Evolutionary conservation across 2,113 vertebrate species (phyloP), one percentile per base, ranked within the genome.

Genomic region (Myocastor coypus): DNA sequence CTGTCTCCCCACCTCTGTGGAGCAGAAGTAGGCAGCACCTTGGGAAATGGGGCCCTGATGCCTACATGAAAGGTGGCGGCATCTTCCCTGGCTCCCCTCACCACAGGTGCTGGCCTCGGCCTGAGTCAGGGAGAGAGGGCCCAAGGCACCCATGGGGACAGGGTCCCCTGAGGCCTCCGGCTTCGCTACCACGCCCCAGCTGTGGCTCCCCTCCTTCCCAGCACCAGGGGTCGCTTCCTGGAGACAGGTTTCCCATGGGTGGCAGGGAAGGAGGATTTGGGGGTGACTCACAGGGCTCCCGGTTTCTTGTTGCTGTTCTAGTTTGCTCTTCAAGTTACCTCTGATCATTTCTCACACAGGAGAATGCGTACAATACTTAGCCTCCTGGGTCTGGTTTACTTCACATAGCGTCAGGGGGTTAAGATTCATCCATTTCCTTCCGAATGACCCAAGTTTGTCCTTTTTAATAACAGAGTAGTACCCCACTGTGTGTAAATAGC

Each of bases 41-140:
- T 1, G 20, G 3, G 20, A 24, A 22, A 7, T 20, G 37, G 69
- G 4, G 20, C n/a, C 1, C n/a, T 24, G 20, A 40, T 40, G 30
- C 10, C 11, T 40, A 22, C 19, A 20, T 4, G 1, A 22, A 71
- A 40, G 69, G n/a, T 11, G 37, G 69, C 37, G 20, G 9, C 4
- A 20, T 37, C 8, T 11, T 12, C 9, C 9, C n/a, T 22, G 20
- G 69, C 14, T 1, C 69, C 7, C 68, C 69, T 71, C n/a, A 71
- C n/a, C 20, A 13, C 30, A 14, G 5, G 30, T 4, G 4, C 64
- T 30, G 30, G 12, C 4, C 20, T 4, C n/a, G 1, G 19, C 22
- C n/a, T 10, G n/a, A 37, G n/a, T 71, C 69, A 71, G 17, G n/a
- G 0, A 37, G 17, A 22, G 69, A 20, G 68, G 17, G 19, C n/a